Evolutionary conservation across 2,113 vertebrate species (phyloP).

Genomic region (Glaucomys volans): DNA sequence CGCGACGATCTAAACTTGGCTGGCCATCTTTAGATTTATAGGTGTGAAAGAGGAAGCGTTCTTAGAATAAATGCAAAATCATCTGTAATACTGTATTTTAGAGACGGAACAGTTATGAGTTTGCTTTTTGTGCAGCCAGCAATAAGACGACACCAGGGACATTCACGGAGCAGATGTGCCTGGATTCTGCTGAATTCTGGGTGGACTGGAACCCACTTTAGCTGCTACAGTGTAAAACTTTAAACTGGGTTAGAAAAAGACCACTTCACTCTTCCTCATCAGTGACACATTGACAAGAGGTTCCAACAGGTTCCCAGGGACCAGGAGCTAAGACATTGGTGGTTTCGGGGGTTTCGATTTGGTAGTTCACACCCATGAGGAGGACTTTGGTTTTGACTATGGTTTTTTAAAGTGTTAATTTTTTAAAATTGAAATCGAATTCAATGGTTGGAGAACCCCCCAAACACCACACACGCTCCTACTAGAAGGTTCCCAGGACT

Average conservation of each 20-base stretch:
- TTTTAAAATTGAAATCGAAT: not conserved
- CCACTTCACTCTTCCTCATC: not conserved
- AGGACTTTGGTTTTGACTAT: not conserved
- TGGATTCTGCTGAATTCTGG: not conserved
- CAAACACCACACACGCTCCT: not conserved
- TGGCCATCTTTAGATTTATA: not conserved
- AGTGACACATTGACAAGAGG: not conserved
- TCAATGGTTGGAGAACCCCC: not conserved
- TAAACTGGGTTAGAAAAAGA: not conserved
- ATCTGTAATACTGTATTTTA: not conserved
- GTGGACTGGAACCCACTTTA: too few species aligned
- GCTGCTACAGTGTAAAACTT: not conserved
- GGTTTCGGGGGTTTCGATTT: not conserved
- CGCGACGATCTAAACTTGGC: not conserved
- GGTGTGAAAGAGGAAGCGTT: not conserved
- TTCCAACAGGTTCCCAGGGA: not conserved
- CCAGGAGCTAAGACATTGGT: not conserved
- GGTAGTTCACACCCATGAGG: not conserved
- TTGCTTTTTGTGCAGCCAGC: not conserved
- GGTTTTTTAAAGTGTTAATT: not conserved
- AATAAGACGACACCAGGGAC: not conserved
- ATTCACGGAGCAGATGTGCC: rapidly evolving
- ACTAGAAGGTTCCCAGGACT: not conserved
- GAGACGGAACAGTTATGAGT: not conserved
- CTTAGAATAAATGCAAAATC: not conserved